Percentiles rank a stretch among this genome's conserved stretches.
Conservation (phyloP, 2,797 vertebrate species). For the Pseudochromis fuscus region DNA sequence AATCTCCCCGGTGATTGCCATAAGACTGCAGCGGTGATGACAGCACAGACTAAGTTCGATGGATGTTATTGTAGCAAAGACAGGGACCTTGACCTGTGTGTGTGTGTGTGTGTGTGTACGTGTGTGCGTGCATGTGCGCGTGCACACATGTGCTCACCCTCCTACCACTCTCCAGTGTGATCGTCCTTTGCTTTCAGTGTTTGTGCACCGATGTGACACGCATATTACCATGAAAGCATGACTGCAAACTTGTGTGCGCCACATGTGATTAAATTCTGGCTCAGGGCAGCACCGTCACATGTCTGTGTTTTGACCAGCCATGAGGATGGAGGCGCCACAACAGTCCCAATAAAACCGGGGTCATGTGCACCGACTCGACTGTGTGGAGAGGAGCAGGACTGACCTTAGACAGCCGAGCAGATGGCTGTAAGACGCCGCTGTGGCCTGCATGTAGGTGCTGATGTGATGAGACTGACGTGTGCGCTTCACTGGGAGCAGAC, state of each 20-base stretch:
- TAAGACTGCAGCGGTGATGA: conserved; percentile 43
- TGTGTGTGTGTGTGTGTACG: conserved; percentile 17
- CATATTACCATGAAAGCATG: conserved; percentile 7
- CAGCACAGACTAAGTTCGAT: conserved; percentile 34
- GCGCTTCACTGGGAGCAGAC: conserved; percentile 32
- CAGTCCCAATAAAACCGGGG: conserved; percentile 53
- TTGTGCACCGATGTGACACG: conserved; percentile 3
- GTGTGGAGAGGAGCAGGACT: conserved; percentile 12
- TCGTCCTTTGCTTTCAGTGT: not conserved
- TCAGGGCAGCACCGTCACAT: conserved; percentile 30
- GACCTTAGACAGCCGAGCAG: conserved; percentile 22
- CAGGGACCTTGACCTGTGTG: conserved; percentile 20
- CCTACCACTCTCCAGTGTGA: not conserved
- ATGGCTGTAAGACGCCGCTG: conserved; percentile 9
- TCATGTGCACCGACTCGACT: conserved; percentile 17
- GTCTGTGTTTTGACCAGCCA: conserved; percentile 59
- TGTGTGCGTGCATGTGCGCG: not conserved
- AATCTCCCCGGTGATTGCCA: conserved; percentile 41
- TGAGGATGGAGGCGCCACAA: conserved; percentile 43
- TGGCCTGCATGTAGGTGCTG: conserved; percentile 17
- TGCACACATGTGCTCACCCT: too few species aligned
- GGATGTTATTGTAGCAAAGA: conserved; percentile 40
- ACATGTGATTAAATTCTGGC: conserved; percentile 22
- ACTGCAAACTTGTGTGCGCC: not conserved
- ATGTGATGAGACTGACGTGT: conserved; percentile 26